Evolutionary conservation across 1,140 invertebrate genomes (phyloP), one percentile per base, ranked within the genome.

Genomic region (Ceratosolen fusciceps): DNA sequence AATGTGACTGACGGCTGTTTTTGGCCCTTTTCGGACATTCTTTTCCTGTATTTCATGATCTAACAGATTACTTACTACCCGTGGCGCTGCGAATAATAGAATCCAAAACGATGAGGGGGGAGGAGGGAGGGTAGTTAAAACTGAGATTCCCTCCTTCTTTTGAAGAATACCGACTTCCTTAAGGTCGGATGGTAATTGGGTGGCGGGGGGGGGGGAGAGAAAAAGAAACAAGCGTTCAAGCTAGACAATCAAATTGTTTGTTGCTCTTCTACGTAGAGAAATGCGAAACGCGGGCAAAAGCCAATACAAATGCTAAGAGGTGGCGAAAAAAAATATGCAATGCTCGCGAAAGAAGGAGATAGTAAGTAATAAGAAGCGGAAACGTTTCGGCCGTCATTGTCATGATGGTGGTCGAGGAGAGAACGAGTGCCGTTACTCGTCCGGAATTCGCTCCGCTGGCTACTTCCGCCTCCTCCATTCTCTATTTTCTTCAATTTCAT

Each of bases 401-500:
- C 24, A 29, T 52, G 68, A 16, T 9, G 68, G 56, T 60, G n/a
- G 56, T 21, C 5, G 49, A 9, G 24, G 54, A 5, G 4, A 60
- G 1, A 47, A 37, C 29, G 10, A 54, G 54, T 84, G n/a, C 83
- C 83, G 82, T 81, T 84, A 83, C 52, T 82, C 71, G 81, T 60
- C 56, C 77, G 79, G 81, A 82, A 83, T 83, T 82, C 74, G 60
- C 67, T 21, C 14, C 37, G 8, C 14, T 56, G 56, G n/a, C n/a
- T n/a, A 43, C 54, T 74, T 60, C 72, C 37, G 26, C 19, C 29
- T 74, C 43, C 31, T 68, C 37, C 21, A 21, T 74, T 58, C 68
- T 43, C 34, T 58, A 16, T 47, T 43, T 19, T 43, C 24, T 60
- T 14, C 73, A 26, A 60, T 31, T 72, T 24, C n/a, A 14, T 7